A percentile compares a stretch with the other conserved stretches of the same genome.
These are phyloP conservation scores for Azemiops feae DNA, from an alignment of 2,113 vertebrate species.

Conservation along the genomic window DNA sequence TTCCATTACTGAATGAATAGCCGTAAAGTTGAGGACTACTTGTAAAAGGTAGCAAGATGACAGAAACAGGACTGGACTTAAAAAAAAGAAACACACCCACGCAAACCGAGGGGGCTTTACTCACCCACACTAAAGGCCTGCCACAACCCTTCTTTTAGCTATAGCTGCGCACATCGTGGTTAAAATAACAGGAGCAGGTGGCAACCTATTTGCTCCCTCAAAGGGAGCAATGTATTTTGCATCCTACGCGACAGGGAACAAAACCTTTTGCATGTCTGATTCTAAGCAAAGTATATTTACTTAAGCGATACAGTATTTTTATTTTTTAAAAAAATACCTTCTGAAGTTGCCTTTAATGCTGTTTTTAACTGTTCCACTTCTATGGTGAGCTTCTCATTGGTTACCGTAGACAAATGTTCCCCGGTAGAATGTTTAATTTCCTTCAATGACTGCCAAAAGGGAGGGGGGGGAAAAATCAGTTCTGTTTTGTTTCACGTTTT, in stretches of 20 bases:
- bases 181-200: background rate
- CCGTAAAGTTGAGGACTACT: background rate
- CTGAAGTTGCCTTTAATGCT: slow-evolving; percentile 77
- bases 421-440: slow-evolving; percentile 61
- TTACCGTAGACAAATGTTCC: slow-evolving; percentile 50
- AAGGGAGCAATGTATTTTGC: background rate
- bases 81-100: background rate
- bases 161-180: background rate
- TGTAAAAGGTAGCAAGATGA: background rate
- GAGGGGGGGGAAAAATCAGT: background rate
- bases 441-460: slow-evolving; percentile 72
- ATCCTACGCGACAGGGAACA: slow-evolving; percentile 34
- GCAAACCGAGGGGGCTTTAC: background rate
- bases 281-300: background rate
- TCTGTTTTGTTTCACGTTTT: background rate
- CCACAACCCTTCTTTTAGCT: background rate
- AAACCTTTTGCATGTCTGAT: background rate
- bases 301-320: background rate
- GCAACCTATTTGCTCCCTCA: slow-evolving; percentile 46
- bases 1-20: background rate
- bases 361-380: slow-evolving; percentile 75
- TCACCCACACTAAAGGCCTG: background rate
- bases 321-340: slow-evolving; percentile 64
- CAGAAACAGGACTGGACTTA: background rate
- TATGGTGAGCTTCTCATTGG: slow-evolving; percentile 71